These are phyloP conservation scores for Dryobates pubescens DNA, from an alignment of 2,797 vertebrate species.

Conservation along the genomic window DNA sequence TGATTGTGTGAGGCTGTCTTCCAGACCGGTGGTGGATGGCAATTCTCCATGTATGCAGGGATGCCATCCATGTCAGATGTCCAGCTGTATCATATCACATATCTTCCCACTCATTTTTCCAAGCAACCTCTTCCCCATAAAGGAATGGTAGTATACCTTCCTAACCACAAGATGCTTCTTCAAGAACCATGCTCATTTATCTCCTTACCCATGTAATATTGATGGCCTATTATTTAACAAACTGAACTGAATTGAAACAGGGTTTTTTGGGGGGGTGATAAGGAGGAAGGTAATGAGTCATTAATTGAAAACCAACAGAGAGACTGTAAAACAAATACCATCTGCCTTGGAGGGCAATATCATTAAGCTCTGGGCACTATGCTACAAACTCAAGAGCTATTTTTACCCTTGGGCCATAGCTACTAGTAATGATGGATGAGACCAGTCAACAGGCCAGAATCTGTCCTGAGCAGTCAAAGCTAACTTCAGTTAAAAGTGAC, in stretches of 20 bases:
- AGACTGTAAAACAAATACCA: constrained; percentile 28
- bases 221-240: constrained; percentile 4
- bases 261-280: rapidly evolving
- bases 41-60: neutral
- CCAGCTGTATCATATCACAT: neutral
- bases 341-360: constrained; percentile 53
- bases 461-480: neutral
- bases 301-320: constrained; percentile 18
- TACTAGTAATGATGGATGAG: constrained; percentile 24
- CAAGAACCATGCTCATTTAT: neutral
- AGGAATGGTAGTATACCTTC: neutral
- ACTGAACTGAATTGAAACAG: neutral
- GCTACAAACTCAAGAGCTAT: neutral
- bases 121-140: neutral
- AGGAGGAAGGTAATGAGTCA: neutral
- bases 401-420: constrained; percentile 13
- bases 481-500: neutral
- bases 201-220: neutral
- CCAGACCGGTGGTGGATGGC: neutral
- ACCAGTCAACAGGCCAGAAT: constrained; percentile 31
- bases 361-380: constrained; percentile 38
- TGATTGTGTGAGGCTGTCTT: neutral
- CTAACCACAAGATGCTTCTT: neutral
- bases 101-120: neutral
- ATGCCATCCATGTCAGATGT: neutral